A percentile compares a stretch with the other conserved stretches of the same genome.
Evolutionary conservation across 2,888 invertebrate genomes (phyloP).

Genomic region (Melipona beecheii): DNA sequence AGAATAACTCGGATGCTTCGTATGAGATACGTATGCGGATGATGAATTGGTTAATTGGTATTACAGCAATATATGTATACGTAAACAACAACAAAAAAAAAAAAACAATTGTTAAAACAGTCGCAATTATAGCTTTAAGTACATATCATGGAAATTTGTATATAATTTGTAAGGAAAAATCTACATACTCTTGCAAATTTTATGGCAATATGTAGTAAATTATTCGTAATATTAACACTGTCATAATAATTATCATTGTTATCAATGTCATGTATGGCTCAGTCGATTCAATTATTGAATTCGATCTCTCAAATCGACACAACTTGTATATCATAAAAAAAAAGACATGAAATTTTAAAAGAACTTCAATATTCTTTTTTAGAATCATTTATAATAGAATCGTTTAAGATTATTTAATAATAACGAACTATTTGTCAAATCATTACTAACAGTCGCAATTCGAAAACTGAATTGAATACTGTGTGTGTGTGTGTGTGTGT

Average conservation of each 20-base stretch:
- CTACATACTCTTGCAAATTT: slow-evolving; percentile 32
- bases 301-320: slow-evolving; percentile 15
- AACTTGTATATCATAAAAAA: background rate
- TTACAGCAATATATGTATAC: slow-evolving; percentile 16
- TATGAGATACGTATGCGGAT: slow-evolving; percentile 1
- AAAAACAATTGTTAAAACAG: slow-evolving; percentile 30
- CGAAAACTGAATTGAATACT: slow-evolving; percentile 13
- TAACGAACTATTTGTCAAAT: slow-evolving; percentile 6
- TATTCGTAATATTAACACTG: slow-evolving; percentile 44
- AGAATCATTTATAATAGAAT: background rate
- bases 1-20: slow-evolving; percentile 8
- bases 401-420: slow-evolving; percentile 9
- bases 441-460: slow-evolving; percentile 13
- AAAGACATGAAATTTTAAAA: background rate
- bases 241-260: slow-evolving; percentile 40
- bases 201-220: slow-evolving; percentile 43
- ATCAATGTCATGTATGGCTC: slow-evolving; percentile 10
- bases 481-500: background rate
- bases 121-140: slow-evolving; percentile 45
- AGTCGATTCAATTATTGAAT: slow-evolving; percentile 10
- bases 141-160: slow-evolving; percentile 44
- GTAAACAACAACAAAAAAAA: background rate
- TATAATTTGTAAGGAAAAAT: slow-evolving; percentile 51
- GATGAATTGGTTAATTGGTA: slow-evolving; percentile 33
- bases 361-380: background rate